Evolutionary conservation across 64 coral and sea anemone species (phyloP).

Genomic region (Platygyra sinensis): DNA sequence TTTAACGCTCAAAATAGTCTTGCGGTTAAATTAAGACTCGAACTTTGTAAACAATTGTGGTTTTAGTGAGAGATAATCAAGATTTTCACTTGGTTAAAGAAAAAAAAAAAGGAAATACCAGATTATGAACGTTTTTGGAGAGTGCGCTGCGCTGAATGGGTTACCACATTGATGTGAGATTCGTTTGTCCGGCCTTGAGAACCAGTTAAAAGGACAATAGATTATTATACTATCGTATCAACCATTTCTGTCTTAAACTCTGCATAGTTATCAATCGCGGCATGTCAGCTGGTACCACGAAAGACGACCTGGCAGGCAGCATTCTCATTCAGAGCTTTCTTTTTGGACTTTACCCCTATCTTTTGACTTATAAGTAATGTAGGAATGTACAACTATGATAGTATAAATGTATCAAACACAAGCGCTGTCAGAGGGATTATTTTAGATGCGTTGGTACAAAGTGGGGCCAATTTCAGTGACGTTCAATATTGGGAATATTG

Average conservation of each 20-base stretch:
- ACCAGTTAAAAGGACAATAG: too few species aligned
- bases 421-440: not conserved
- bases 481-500: slow-evolving; percentile 36
- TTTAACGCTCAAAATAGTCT: not conserved
- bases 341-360: not conserved
- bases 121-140: too few species aligned
- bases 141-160: not conserved
- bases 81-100: not conserved
- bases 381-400: not conserved
- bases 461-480: not conserved
- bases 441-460: not conserved
- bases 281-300: too few species aligned
- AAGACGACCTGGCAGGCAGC: too few species aligned
- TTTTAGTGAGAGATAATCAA: not conserved
- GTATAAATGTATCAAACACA: not conserved
- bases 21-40: slow-evolving; percentile 1
- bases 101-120: not conserved
- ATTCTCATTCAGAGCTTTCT: not conserved
- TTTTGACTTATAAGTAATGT: not conserved
- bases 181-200: too few species aligned
- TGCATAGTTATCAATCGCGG: too few species aligned
- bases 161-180: too few species aligned
- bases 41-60: slow-evolving; percentile 32
- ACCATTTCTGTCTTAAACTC: too few species aligned
- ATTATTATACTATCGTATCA: too few species aligned